phyloP scores from a whole-genome alignment of 2,113 vertebrate genomes.

The Gnathonemus echidnorhynchus region DNA sequence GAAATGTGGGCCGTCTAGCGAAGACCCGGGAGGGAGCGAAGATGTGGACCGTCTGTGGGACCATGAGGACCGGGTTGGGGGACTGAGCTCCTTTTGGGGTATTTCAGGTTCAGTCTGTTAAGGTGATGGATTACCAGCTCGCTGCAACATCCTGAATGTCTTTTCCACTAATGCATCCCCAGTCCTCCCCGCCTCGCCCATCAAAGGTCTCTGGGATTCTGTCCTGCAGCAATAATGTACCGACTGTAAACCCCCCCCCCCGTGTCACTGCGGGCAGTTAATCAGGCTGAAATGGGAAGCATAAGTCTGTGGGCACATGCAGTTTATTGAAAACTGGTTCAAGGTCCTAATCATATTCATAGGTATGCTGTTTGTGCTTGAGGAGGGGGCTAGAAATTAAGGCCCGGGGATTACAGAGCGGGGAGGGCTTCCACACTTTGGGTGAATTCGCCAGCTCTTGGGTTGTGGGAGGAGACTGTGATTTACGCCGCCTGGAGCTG shows the following conservation, averaged over 20 bases:
- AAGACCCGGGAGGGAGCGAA: not conserved
- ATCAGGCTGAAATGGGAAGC: not conserved
- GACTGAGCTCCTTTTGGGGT: not conserved
- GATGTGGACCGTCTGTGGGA: not conserved
- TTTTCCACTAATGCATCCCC: not conserved
- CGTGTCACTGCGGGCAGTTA: not conserved
- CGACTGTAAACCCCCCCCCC: not conserved
- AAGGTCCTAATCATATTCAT: not conserved
- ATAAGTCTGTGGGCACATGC: not conserved
- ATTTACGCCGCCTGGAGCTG: slow-evolving; percentile 34
- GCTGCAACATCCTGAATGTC: not conserved
- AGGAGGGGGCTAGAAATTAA: not conserved
- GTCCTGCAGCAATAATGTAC: not conserved
- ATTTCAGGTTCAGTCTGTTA: not conserved
- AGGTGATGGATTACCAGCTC: not conserved
- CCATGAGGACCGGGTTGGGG: not conserved
- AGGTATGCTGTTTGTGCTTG: not conserved
- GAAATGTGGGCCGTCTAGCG: not conserved
- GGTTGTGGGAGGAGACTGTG: slow-evolving; percentile 19
- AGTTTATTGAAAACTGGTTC: not conserved
- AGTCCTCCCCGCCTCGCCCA: not conserved
- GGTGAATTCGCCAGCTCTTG: slow-evolving; percentile 46
- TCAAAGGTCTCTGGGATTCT: not conserved
- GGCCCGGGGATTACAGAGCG: not conserved
- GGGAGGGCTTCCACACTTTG: not conserved